Evolutionary conservation across 2,888 invertebrate species (phyloP).

Genomic region (Agrypnus murinus): DNA sequence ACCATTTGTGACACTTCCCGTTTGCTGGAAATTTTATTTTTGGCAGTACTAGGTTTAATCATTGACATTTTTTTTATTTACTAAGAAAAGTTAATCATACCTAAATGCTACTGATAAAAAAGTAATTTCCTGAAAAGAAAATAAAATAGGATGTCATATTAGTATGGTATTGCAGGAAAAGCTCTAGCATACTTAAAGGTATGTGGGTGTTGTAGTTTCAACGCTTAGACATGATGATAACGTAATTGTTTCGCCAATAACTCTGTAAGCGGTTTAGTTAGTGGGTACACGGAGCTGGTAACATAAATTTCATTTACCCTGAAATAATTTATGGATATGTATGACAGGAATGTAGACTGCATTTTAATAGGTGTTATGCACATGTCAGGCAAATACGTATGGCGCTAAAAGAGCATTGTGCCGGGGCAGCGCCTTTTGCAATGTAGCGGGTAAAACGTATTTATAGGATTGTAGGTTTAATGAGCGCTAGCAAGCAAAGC

Average conservation of each 20-base stretch:
- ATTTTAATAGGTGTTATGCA: constrained; percentile 57
- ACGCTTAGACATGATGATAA: constrained; percentile 26
- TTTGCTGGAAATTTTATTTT: too few species aligned
- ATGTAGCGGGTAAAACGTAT: constrained; percentile 51
- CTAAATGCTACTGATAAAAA: too few species aligned
- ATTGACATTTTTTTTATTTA: too few species aligned
- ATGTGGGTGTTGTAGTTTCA: constrained; percentile 19
- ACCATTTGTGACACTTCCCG: too few species aligned
- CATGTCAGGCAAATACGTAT: constrained; percentile 52
- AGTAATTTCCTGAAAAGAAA: too few species aligned
- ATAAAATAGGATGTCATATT: too few species aligned
- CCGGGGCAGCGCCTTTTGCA: constrained; percentile 50
- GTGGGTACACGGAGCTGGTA: constrained; percentile 27
- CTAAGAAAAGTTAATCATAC: too few species aligned
- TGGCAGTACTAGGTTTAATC: too few species aligned
- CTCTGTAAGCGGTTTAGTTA: constrained; percentile 31
- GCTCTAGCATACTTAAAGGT: not conserved
- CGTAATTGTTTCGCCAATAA: constrained; percentile 27
- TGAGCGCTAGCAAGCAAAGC: constrained; percentile 56
- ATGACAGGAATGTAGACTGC: constrained; percentile 57
- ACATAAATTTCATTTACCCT: constrained; percentile 46
- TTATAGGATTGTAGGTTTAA: constrained; percentile 62
- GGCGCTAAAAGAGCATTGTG: constrained; percentile 52
- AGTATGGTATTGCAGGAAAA: too few species aligned
- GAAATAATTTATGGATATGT: constrained; percentile 54